Evolutionary conservation across 2,888 invertebrate genomes (phyloP), one percentile per base, ranked within the genome.

Genomic region (Stenoptilia bipunctidactyla): DNA sequence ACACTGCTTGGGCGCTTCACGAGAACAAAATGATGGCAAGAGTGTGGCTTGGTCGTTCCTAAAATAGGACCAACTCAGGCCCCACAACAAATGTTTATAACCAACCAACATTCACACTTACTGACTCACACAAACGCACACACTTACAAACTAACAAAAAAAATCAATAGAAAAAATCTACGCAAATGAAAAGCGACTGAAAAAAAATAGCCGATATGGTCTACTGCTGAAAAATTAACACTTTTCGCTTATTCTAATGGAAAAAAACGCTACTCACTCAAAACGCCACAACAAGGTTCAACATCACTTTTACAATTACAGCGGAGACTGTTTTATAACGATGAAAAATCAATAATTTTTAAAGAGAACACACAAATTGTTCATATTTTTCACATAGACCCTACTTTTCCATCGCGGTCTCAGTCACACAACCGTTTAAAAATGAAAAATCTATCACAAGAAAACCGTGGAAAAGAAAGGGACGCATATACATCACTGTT

Each of bases 341-440:
- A 72, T 70, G 72, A 61, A 82, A 80, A 79, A 83, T 83, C 83
- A 83, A 83, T 84, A 83, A 71, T 72, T 79, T 82, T 79, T 77
- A 74, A 30, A 70, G 70, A 72, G 72, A 35, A 34, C 62, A 70
- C 71, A 20, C 61, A 67, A 62, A 66, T 69, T 79, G 76, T 75
- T 77, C 75, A 77, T 82, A 79, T 77, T 79, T 79, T 80, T 77
- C 73, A 71, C 61, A 57, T 59, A 67, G 67, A 63, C 66, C 66
- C 65, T 59, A 60, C 61, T 61, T 63, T 66, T 65, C 72, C 59
- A 55, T 20, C 8, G 20, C 20, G 20, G 8, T 20, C 20, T 20
- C 20, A 20, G 3, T 20, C 75, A 62, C 61, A 58, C 68, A 56
- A 61, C 56, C 60, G 66, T 72, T 65, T 73, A 75, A 75, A 80